Evolutionary conservation across 2,797 vertebrate species (phyloP), one percentile per base, ranked within the genome.

Genomic region (Sebastes ruberrimus): DNA sequence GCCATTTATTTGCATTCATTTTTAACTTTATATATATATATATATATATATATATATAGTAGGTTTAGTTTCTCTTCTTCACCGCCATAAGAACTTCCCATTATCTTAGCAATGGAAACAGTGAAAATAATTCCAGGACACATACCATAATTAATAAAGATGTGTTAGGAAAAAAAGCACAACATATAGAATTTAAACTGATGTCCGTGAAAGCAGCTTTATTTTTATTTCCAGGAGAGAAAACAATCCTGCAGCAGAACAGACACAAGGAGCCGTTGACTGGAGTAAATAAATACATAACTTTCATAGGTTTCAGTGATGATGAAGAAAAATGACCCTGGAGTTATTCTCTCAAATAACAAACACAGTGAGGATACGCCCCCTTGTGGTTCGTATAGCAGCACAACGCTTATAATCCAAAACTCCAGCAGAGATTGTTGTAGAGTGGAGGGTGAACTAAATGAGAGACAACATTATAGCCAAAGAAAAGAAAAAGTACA

Each of bases 351-450:
- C 27, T 57, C 10, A 32, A 20, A 22, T 6, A 30, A 27, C 42
- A 77, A 23, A 20, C 25, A 56, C 18, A 67, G 82, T 46, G 53
- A 61, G 55, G 11, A 55, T 27, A 59, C 42, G 81, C 90, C 92
- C 83, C 84, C 91, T 86, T 82, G 87, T 92, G 92, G 89, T 69
- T 66, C 2, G 73, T 20, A 3, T 25, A 2, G 2, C 3, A 25
- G 18, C 1, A 63, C 22, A 33, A 20, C 7, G 1, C 22, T 22
- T 16, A 3, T 4, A 1, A 55, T 55, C 11, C 1, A 13, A 20
- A 8, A 1, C 8, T 63, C 1, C 1, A 38, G 4, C 53, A 38
- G 35, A 38, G 22, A 2, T 28, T 2, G 1, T 33, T 18, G 25
- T 28, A 32, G 20, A 66, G 20, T 46, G 61, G 49, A 56, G 27